Evolutionary conservation across 1,140 invertebrate genomes (phyloP), one percentile per base, ranked within the genome.

Genomic region (Drosophila leontia): DNA sequence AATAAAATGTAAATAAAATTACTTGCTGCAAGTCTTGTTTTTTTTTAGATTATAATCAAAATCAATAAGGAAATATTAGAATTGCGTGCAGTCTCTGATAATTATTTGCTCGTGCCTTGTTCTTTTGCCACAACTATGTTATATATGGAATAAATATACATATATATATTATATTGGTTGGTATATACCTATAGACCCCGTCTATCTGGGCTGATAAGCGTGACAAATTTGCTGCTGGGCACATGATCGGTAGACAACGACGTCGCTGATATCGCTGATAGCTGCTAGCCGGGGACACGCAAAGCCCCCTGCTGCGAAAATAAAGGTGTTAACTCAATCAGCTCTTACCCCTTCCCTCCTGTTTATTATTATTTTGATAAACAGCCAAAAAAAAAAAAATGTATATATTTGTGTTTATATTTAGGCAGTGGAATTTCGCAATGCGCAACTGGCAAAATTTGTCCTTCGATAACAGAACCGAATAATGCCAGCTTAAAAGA

Each of bases 181-280:
- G 23, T 64, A 51, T 23, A 68, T 42, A 12, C 34, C 48, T 32
- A 29, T 15, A 32, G 48, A 34, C 45, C 26, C 39, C 29, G 53
- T 56, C 32, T 26, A 70, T 58, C 44, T 15, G 26, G 19, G 34
- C 78, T 76, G 82, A 86, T 86, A 86, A 86, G 83, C 82, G 72
- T 87, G 80, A 86, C 82, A 82, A 86, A 86, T 87, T 86, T 87
- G 79, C 57, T 63, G 72, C 57, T 78, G 70, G 79, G 75, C 82
- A 86, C 82, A 86, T 86, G 82, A 86, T 87, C 82, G 75, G 59
- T 71, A 78, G 75, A 72, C 63, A 48, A 15, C 69, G 69, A 12
- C 69, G 50, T 39, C 58, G 50, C 50, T 37, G 23, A 57, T 53
- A 48, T 37, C 51, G 58, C 75, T 87, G 82, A 85, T 85, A 86